These are phyloP conservation scores for Alcis repandata DNA, from an alignment of 2,888 invertebrate species.

Conservation along the genomic window DNA sequence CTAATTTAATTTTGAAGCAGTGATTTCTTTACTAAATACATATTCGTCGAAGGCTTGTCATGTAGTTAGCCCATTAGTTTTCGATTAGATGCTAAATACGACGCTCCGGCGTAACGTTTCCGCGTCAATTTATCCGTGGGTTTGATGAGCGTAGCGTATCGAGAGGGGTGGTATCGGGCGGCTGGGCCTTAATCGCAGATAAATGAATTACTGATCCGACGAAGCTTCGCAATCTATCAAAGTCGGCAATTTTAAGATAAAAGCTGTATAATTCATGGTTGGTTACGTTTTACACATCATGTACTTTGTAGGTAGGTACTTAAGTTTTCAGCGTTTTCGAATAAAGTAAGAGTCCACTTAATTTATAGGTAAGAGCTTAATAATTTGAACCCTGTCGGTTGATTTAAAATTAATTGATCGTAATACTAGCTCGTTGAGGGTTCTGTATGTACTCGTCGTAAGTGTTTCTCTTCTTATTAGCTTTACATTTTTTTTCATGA, in stretches of 20 bases:
- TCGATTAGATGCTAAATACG: not conserved
- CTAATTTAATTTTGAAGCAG: too few relatives aligned
- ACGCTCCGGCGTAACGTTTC: conserved; percentile 29
- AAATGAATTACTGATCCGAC: conserved; percentile 37
- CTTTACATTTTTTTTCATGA: too few relatives aligned
- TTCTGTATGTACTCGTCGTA: too few relatives aligned
- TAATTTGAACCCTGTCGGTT: too few relatives aligned
- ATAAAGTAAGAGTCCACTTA: not conserved
- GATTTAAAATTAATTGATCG: too few relatives aligned
- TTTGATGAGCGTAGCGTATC: conserved; percentile 42
- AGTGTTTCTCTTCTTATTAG: too few relatives aligned
- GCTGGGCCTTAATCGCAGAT: conserved; percentile 35
- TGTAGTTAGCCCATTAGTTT: not conserved
- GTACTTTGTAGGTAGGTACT: conserved; percentile 2
- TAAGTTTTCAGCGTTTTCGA: not conserved
- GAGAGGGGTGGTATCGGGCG: conserved; percentile 30
- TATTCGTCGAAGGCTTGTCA: too few relatives aligned
- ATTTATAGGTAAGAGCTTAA: too few relatives aligned
- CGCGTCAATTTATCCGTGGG: conserved; percentile 41
- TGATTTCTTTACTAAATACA: too few relatives aligned
- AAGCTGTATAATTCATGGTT: conserved; percentile 26
- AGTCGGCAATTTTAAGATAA: conserved; percentile 34
- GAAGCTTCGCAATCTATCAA: conserved; percentile 35
- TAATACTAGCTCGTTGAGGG: too few relatives aligned
- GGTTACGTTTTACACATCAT: conserved; percentile 28